These are phyloP conservation scores for Drosophila saltans DNA, from an alignment of 1,140 invertebrate genomes.

Conservation along the genomic window DNA sequence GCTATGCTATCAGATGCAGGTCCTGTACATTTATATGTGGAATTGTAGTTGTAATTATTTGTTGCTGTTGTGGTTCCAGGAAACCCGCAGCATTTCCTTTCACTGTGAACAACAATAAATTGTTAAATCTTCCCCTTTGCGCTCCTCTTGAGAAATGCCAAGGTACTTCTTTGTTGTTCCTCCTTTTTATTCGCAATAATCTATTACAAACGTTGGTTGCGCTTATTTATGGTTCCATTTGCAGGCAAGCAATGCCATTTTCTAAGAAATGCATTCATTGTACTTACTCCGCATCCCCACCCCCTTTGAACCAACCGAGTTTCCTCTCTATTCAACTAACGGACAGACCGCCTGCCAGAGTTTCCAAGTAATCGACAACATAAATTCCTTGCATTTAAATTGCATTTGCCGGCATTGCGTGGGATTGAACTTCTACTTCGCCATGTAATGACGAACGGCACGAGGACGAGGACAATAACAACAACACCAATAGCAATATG, in stretches of 20 bases:
- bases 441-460: slow-evolving; percentile 44
- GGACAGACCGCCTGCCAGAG: slow-evolving; percentile 13
- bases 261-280: slow-evolving; percentile 51
- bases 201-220: slow-evolving; percentile 63
- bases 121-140: slow-evolving; percentile 11
- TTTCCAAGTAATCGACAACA: slow-evolving; percentile 52
- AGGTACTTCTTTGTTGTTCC: slow-evolving; percentile 33
- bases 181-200: slow-evolving; percentile 53
- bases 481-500: slow-evolving; percentile 7
- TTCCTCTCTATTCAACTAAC: neutral
- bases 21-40: neutral
- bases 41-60: slow-evolving; percentile 4
- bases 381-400: slow-evolving; percentile 74
- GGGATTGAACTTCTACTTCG: slow-evolving; percentile 51
- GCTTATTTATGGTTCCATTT: slow-evolving; percentile 74
- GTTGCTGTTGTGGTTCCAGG: slow-evolving; percentile 27
- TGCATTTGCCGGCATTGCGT: slow-evolving; percentile 68
- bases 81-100: slow-evolving; percentile 57
- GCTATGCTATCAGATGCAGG: too few species aligned
- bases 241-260: slow-evolving; percentile 57
- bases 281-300: neutral
- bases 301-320: neutral
- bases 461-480: slow-evolving; percentile 32
- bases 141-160: slow-evolving; percentile 62
- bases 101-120: slow-evolving; percentile 68